Conservation (phyloP, 37 sponge, comb jelly and placozoan species). For the Chondrilla cf. caribensis region DNA sequence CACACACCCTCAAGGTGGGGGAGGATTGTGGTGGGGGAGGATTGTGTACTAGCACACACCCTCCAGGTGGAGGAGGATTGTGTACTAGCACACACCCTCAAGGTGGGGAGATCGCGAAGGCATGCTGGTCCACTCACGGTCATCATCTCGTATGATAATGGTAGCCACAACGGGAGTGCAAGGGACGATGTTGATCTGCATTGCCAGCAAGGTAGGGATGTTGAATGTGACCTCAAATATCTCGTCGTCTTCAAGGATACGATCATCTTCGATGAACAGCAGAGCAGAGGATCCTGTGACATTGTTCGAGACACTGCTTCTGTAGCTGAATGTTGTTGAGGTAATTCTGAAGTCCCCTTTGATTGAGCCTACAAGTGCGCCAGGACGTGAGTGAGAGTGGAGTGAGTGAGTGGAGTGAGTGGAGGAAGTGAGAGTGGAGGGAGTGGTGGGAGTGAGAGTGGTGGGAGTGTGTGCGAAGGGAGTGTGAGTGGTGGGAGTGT, state of each 20-base stretch:
- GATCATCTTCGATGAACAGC: not conserved
- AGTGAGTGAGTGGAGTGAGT: too few species aligned
- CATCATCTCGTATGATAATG: constrained; percentile 7
- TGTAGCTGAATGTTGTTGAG: not conserved
- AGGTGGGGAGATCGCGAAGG: too few species aligned
- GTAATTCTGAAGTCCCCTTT: not conserved
- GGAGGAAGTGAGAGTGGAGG: too few species aligned
- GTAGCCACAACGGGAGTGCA: not conserved
- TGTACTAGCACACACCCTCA: too few species aligned
- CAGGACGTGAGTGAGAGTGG: not conserved
- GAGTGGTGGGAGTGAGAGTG: too few species aligned
- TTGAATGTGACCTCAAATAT: not conserved
- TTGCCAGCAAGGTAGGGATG: not conserved
- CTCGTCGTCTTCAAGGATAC: not conserved
- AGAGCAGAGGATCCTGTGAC: not conserved
- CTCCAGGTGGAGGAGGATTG: too few species aligned
- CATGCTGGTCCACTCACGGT: too few species aligned
- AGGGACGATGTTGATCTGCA: not conserved
- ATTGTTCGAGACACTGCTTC: not conserved
- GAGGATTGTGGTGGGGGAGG: too few species aligned
- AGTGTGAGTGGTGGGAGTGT: too few species aligned
- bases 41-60: too few species aligned
- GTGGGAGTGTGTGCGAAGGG: not conserved
- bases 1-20: too few species aligned
- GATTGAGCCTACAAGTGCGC: not conserved